Evolutionary conservation across 2,113 vertebrate species (phyloP), one percentile per base, ranked within the genome.

Genomic region (Rallus limicola): DNA sequence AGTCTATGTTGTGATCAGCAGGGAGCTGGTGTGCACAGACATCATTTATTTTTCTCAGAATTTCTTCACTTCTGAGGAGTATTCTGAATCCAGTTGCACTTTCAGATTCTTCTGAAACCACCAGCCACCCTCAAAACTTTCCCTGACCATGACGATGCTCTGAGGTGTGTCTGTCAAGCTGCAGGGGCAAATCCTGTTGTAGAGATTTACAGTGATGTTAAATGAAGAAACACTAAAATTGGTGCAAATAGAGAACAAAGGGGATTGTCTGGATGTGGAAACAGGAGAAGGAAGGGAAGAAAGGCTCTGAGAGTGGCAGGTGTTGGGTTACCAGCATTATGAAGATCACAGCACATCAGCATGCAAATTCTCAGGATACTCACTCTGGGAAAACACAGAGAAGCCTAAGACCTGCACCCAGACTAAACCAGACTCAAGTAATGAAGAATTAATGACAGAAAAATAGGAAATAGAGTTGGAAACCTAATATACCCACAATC

Each of bases 21-120:
- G 40, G 23, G 16, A 10, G 1, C 5, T 19, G 65, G 2, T 8
- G 13, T 53, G 8, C 25, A 31, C 4, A 52, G 29, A 31, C 3
- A 9, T n/a, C 28, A 26, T 26, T 0, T 5, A 24, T 67, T 53
- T 42, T 5, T 0, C 23, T 12, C 23, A 33, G 26, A 56, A 55
- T 81, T 82, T 79, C 33, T 79, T 69, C 6, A 11, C 16, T 85
- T 88, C 20, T 60, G 19, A 10, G 6, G 3, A 46, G 29, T 44
- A 31, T 6, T 62, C 6, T 31, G 29, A n/a, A 65, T 62, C 18
- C 16, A 70, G 12, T 18, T 82, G 11, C 5, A 6, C 29, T 79
- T 93, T 88, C 33, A 63, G 10, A 58, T 70, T 75, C 15, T 86
- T 63, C 52, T 71, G 34, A 79, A 93, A 62, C 16, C 6, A 63